Evolutionary conservation across 2,888 invertebrate species (phyloP).

Genomic region (Vesta saturnalis): DNA sequence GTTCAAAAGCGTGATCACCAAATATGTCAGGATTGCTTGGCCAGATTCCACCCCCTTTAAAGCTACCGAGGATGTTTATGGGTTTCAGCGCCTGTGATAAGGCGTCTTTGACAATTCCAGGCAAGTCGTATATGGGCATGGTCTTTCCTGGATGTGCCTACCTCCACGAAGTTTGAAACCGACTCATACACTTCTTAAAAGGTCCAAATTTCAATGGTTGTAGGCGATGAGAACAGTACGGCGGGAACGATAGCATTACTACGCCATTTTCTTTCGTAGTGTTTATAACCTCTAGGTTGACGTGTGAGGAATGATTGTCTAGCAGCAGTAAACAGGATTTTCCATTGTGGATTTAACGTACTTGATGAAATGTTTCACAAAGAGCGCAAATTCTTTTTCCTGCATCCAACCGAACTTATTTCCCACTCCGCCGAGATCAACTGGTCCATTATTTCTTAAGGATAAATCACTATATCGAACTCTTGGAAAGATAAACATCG

Average conservation of each 20-base stretch:
- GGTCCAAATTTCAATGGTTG: not conserved
- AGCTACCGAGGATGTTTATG: not conserved
- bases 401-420: no score
- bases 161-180: no score
- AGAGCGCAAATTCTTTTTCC: not conserved
- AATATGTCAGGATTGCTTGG: not conserved
- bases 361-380: no score
- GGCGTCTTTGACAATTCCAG: not conserved
- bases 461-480: no score
- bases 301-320: not conserved
- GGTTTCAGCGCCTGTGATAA: not conserved
- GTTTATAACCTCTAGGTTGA: not conserved
- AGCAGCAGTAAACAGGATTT: not conserved
- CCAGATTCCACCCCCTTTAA: not conserved
- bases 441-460: no score
- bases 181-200: not conserved
- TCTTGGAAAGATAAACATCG: no score
- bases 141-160: not conserved
- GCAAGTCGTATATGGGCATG: not conserved
- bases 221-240: not conserved
- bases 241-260: not conserved
- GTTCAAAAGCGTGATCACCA: not conserved
- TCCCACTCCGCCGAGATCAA: no score
- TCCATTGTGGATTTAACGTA: not conserved
- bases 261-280: not conserved